phyloP scores from a whole-genome alignment of 2,113 vertebrate species.

The Rissa tridactyla region DNA sequence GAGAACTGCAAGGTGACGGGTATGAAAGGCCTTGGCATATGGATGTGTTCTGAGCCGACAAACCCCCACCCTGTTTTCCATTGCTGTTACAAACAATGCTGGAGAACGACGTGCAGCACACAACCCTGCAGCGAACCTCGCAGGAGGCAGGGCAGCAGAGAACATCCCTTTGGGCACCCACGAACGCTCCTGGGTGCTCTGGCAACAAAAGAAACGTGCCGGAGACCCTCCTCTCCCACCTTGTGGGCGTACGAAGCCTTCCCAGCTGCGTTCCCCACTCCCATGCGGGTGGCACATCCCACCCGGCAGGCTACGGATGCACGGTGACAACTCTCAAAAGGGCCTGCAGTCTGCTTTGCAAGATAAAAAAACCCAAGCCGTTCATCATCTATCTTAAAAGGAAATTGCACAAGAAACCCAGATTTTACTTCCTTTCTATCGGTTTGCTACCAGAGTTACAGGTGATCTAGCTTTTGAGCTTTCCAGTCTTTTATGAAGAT shows the following conservation, averaged over 20 bases:
- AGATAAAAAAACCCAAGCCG: not conserved
- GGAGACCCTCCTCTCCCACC: not conserved
- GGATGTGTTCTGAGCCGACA: not conserved
- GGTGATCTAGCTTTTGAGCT: not conserved
- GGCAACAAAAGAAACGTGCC: fast-evolving
- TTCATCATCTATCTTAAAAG: not conserved
- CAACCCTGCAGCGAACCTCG: not conserved
- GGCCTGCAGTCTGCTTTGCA: not conserved
- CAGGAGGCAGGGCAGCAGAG: not conserved
- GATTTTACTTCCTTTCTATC: not conserved
- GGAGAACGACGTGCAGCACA: not conserved
- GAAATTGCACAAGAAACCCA: not conserved
- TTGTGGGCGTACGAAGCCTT: not conserved
- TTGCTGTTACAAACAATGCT: not conserved
- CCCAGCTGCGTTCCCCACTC: not conserved
- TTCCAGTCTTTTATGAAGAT: not conserved
- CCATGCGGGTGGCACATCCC: not conserved
- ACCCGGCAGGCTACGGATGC: fast-evolving
- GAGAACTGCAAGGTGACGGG: not conserved
- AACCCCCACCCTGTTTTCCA: not conserved
- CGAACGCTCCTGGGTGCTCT: fast-evolving
- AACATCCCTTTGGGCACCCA: not conserved
- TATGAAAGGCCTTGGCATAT: not conserved
- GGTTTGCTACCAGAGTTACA: not conserved
- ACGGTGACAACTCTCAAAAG: not conserved